These are phyloP conservation scores for Zhuqinia jingwanae DNA, from an alignment of 2,888 invertebrate genomes.

Conservation along the genomic window DNA sequence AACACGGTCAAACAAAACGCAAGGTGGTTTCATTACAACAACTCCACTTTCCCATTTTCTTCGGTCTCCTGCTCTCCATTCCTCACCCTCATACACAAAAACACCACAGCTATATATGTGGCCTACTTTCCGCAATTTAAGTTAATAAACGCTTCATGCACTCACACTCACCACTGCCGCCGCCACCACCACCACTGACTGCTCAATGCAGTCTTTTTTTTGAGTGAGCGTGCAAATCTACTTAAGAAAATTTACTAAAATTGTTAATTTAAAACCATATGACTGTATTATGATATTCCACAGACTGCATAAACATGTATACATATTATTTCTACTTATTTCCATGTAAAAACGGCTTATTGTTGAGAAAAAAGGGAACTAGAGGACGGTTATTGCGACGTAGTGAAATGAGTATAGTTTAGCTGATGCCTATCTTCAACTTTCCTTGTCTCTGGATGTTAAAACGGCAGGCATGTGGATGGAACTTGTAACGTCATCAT, in stretches of 20 bases:
- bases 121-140: constrained; percentile 51
- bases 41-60: not conserved
- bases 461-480: not conserved
- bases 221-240: constrained; percentile 25
- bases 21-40: not conserved
- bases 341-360: not conserved
- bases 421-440: constrained; percentile 17
- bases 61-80: not conserved
- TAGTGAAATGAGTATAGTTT: constrained; percentile 36
- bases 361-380: constrained; percentile 7
- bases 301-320: not conserved
- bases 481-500: constrained; percentile 32
- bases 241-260: constrained; percentile 29
- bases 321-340: too few relatives aligned
- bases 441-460: not conserved
- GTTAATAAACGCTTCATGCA: constrained; percentile 53
- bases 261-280: constrained; percentile 20
- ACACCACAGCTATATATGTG: constrained; percentile 54
- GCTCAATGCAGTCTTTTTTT: not conserved
- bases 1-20: not conserved
- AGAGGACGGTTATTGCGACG: not conserved
- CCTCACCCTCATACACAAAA: not conserved
- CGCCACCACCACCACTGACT: not conserved
- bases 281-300: not conserved
- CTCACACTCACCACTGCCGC: constrained; percentile 13